These are phyloP conservation scores for Mormoops blainvillei DNA, from an alignment of 2,113 vertebrate genomes.

Conservation along the genomic window DNA sequence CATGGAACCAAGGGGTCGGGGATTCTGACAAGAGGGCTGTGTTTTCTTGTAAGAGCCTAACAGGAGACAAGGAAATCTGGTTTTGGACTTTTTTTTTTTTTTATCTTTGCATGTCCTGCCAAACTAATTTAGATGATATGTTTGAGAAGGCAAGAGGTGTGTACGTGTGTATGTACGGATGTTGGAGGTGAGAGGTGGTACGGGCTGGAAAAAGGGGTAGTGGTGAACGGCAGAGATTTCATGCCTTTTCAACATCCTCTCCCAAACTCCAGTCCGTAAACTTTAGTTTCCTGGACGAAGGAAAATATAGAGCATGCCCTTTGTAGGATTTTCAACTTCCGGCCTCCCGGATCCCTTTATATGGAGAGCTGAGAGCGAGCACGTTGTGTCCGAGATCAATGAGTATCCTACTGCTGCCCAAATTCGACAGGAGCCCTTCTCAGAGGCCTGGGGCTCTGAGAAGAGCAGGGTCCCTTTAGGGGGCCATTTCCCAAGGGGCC, in stretches of 20 bases:
- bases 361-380: not conserved
- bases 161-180: not conserved
- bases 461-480: not conserved
- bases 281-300: constrained; percentile 22
- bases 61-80: constrained; percentile 49
- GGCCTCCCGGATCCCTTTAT: not conserved
- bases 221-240: not conserved
- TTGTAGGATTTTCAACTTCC: not conserved
- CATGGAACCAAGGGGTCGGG: not conserved
- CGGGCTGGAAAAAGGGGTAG: not conserved
- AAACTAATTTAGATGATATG: not conserved
- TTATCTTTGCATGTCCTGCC: not conserved
- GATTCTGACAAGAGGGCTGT: not conserved
- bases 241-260: not conserved
- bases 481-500: not conserved
- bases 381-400: not conserved
- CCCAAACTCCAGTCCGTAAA: not conserved
- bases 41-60: constrained; percentile 37
- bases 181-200: not conserved
- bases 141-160: not conserved
- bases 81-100: not conserved
- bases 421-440: not conserved
- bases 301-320: not conserved
- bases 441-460: not conserved
- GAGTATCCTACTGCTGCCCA: not conserved